These are phyloP conservation scores for Tethea ocularis DNA, from an alignment of 2,888 invertebrate species.

Conservation along the genomic window DNA sequence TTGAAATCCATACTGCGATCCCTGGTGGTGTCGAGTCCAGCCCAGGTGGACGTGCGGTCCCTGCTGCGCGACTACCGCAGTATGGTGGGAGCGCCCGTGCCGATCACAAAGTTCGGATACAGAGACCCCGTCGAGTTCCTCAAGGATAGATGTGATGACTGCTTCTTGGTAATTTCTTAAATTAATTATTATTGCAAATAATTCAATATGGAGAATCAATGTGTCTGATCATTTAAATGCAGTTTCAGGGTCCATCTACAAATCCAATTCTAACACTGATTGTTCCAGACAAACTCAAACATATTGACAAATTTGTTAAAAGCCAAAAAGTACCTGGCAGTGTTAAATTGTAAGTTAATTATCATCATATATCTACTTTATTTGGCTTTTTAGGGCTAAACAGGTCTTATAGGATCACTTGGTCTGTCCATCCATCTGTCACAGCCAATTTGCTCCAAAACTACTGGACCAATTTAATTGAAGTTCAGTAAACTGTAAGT, in stretches of 20 bases:
- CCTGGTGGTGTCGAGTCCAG: constrained; percentile 70
- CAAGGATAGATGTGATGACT: constrained; percentile 60
- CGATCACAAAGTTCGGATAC: constrained; percentile 58
- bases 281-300: constrained; percentile 64
- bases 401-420: too few relatives aligned
- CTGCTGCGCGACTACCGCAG: constrained; percentile 63
- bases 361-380: too few relatives aligned
- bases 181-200: too few relatives aligned
- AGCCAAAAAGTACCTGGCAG: constrained; percentile 53
- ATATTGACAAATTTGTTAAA: constrained; percentile 73
- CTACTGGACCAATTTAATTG: too few relatives aligned
- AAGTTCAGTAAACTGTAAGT: too few relatives aligned
- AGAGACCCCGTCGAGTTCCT: constrained; percentile 58
- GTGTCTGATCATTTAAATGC: constrained; percentile 16
- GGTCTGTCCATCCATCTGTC: too few relatives aligned
- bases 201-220: too few relatives aligned
- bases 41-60: constrained; percentile 58
- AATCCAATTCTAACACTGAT: constrained; percentile 69
- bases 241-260: constrained; percentile 55
- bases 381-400: too few relatives aligned
- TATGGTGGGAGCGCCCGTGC: constrained; percentile 60
- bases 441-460: too few relatives aligned
- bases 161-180: constrained; percentile 66
- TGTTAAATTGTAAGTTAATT: constrained; percentile 59
- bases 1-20: constrained; percentile 64